Percentiles rank a stretch among this genome's conserved stretches.
Evolutionary conservation across 2,797 vertebrate species (phyloP).

Genomic region (Enteromius paludinosus): DNA sequence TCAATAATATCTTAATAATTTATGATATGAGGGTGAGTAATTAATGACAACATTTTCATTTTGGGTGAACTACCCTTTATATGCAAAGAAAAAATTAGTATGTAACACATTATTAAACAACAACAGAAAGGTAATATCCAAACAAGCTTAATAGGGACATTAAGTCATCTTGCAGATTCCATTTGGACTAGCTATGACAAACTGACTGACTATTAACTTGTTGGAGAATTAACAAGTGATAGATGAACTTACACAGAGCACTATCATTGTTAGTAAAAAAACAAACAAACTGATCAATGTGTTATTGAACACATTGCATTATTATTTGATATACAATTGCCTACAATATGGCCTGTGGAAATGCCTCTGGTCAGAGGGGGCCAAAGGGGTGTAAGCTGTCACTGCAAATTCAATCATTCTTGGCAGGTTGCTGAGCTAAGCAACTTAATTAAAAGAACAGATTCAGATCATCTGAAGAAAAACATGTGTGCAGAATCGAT

Average conservation of each 20-base stretch:
- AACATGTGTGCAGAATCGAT: slow-evolving; percentile 58
- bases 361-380: slow-evolving; percentile 9
- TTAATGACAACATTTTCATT: no score
- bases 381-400: slow-evolving; percentile 18
- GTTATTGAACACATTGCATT: background rate
- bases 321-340: background rate
- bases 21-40: no score
- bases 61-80: no score
- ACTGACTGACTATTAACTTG: background rate
- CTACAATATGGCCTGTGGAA: slow-evolving; percentile 5
- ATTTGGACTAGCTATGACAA: background rate
- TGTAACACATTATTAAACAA: background rate
- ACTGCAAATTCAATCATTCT: slow-evolving; percentile 41
- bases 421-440: slow-evolving; percentile 37
- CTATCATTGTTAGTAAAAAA: background rate
- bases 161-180: background rate
- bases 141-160: background rate
- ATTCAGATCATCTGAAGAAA: slow-evolving; percentile 53
- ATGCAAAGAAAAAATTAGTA: background rate
- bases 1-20: no score
- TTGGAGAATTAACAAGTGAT: background rate
- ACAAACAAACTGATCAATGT: background rate
- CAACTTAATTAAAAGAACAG: slow-evolving; percentile 61
- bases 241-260: background rate
- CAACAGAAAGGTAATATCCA: background rate